Percentiles rank a stretch among this genome's conserved stretches.
Conservation (phyloP, 2,113 vertebrate species). For the Myanophis thanlyinensis region DNA sequence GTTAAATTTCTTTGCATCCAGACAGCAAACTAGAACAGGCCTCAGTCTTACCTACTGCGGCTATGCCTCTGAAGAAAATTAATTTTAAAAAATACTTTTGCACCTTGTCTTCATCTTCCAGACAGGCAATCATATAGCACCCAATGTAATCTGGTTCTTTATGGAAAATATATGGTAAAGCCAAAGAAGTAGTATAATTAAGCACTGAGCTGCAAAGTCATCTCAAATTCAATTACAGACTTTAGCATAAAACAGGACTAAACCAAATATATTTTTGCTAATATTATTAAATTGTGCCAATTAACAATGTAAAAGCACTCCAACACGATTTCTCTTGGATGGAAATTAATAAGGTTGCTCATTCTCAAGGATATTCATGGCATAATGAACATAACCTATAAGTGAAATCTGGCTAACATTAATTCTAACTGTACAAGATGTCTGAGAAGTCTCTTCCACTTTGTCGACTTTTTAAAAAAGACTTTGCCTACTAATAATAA, state of each 20-base stretch:
- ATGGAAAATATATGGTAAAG: conserved; percentile 67
- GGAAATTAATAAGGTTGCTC: background rate
- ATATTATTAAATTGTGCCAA: background rate
- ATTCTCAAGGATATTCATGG: background rate
- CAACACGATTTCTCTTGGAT: background rate
- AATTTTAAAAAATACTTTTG: conserved; percentile 29
- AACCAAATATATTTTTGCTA: background rate
- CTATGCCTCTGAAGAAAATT: conserved; percentile 38
- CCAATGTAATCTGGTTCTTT: conserved; percentile 58
- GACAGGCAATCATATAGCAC: conserved; percentile 59
- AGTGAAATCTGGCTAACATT: background rate
- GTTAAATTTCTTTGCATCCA: conserved; percentile 65
- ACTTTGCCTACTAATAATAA: background rate
- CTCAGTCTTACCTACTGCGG: conserved; percentile 66
- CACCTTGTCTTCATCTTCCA: conserved; percentile 58
- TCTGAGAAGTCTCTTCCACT: background rate
- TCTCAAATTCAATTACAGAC: conserved; percentile 20
- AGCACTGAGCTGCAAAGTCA: conserved; percentile 36
- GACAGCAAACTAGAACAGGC: conserved; percentile 48
- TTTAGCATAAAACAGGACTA: background rate
- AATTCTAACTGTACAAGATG: background rate
- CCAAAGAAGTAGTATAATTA: conserved; percentile 27
- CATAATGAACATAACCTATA: background rate
- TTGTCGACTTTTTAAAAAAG: background rate
- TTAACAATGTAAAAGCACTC: background rate